Percentiles rank a stretch among this genome's conserved stretches.
These are phyloP conservation scores for Gobio gobio DNA, from an alignment of 2,113 vertebrate genomes.

Conservation along the genomic window DNA sequence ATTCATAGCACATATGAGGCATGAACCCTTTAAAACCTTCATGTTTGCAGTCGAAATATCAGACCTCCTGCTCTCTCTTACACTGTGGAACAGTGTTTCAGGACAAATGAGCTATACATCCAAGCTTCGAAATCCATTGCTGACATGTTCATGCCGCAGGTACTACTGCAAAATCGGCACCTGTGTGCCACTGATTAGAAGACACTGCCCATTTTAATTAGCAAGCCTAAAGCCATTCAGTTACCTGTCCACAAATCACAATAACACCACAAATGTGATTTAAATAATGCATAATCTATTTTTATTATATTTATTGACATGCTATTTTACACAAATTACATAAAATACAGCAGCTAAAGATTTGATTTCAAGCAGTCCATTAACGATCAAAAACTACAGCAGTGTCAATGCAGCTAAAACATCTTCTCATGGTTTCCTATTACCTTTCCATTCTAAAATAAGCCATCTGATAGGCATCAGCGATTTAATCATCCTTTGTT, in stretches of 20 bases:
- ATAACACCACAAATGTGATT: not conserved
- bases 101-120: constrained; percentile 64
- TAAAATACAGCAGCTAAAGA: not conserved
- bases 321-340: not conserved
- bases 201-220: constrained; percentile 58
- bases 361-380: not conserved
- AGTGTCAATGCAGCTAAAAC: not conserved
- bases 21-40: not conserved
- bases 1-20: not conserved
- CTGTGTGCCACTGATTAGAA: constrained; percentile 68
- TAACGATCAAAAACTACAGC: not conserved
- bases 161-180: constrained; percentile 59
- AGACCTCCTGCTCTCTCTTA: not conserved
- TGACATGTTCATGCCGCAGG: constrained; percentile 33
- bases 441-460: constrained; percentile 23
- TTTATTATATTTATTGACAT: not conserved
- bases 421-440: not conserved
- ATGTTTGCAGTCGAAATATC: not conserved
- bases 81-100: constrained; percentile 4
- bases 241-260: constrained; percentile 23
- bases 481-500: constrained; percentile 24
- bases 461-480: constrained; percentile 37
- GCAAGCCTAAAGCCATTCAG: constrained; percentile 24
- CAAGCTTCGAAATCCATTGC: constrained; percentile 57
- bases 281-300: not conserved